phyloP scores from a whole-genome alignment of 1,140 invertebrate species.

The Armadillidium nasatum region DNA sequence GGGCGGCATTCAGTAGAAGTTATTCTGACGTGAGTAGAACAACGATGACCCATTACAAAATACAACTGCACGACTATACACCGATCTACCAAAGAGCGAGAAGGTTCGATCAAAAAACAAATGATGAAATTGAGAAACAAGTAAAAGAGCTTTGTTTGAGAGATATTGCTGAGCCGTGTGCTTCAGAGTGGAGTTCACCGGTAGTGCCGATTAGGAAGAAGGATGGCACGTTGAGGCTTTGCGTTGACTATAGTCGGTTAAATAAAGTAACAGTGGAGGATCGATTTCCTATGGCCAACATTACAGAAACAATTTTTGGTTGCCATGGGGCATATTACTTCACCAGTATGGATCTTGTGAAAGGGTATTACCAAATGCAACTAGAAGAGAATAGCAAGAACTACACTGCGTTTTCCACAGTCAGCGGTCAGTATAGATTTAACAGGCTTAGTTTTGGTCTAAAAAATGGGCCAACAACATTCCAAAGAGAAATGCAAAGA shows the following conservation, averaged over 20 bases:
- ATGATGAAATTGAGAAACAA: too few relatives aligned
- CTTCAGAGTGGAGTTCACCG: conserved; percentile 5
- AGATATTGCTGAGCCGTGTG: not conserved
- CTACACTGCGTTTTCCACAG: not conserved
- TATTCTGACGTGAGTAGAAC: not conserved
- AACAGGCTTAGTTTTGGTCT: conserved; percentile 12
- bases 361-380: too few relatives aligned
- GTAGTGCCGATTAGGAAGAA: conserved; percentile 11
- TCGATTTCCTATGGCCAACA: conserved; percentile 1
- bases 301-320: conserved; percentile 3
- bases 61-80: not conserved
- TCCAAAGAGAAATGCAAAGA: conserved; percentile 21
- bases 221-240: conserved; percentile 11
- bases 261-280: conserved; percentile 8
- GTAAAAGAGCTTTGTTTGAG: not conserved
- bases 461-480: conserved; percentile 12
- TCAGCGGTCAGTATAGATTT: not conserved
- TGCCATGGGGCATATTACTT: not conserved
- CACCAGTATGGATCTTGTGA: conserved; percentile 4
- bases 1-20: not conserved
- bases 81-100: not conserved
- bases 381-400: too few relatives aligned
- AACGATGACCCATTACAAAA: not conserved
- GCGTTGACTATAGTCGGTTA: not conserved
- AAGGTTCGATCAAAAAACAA: not conserved